These are phyloP conservation scores for Periophthalmus modestus DNA, from an alignment of 2,113 vertebrate species.

Conservation along the genomic window DNA sequence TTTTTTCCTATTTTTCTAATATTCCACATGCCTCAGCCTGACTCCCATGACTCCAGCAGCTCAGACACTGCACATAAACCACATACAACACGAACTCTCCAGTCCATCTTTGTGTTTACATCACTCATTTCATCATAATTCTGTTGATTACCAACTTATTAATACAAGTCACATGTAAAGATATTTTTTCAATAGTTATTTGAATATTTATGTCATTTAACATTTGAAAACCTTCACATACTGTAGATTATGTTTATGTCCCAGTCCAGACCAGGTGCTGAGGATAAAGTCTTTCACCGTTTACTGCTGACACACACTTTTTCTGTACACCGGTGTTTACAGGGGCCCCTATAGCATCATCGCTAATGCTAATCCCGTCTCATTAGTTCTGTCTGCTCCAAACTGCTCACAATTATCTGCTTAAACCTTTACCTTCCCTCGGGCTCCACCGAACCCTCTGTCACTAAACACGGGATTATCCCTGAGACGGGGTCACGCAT, in stretches of 20 bases:
- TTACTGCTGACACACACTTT: background rate
- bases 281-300: background rate
- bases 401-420: slow-evolving; percentile 11
- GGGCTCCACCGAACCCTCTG: background rate
- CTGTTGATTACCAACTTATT: too few relatives aligned
- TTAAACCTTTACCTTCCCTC: background rate
- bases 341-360: slow-evolving; percentile 1
- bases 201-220: background rate
- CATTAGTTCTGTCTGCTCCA: slow-evolving; percentile 1
- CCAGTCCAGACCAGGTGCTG: background rate
- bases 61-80: background rate
- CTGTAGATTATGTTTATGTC: background rate
- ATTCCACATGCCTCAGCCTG: too few relatives aligned
- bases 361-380: slow-evolving; percentile 1
- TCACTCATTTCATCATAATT: too few relatives aligned
- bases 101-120: too few relatives aligned
- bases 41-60: too few relatives aligned
- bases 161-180: too few relatives aligned
- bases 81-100: background rate
- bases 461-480: background rate
- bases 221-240: background rate
- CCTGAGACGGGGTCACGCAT: background rate
- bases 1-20: too few relatives aligned
- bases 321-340: background rate
- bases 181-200: background rate